phyloP scores from a whole-genome alignment of 2,113 vertebrate species.

The Tachuris rubrigastra region DNA sequence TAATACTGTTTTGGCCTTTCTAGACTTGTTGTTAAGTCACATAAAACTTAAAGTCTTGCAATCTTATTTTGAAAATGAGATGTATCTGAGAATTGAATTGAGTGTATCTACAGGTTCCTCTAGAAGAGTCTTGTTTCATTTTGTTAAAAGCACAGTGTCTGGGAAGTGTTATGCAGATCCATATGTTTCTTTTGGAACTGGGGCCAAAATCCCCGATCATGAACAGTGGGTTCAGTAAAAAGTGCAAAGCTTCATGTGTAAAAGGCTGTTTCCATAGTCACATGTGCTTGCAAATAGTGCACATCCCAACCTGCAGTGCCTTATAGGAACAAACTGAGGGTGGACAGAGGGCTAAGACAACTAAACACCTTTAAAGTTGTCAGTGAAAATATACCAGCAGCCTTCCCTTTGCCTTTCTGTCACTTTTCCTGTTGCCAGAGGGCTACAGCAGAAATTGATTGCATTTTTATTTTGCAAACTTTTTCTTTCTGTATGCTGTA shows the following conservation, averaged over 20 bases:
- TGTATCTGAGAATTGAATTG: background rate
- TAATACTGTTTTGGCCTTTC: background rate
- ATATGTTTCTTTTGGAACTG: background rate
- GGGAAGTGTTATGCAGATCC: background rate
- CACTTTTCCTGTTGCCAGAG: background rate
- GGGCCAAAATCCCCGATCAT: background rate
- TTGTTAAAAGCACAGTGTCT: background rate
- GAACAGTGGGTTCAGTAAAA: background rate
- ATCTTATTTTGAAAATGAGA: background rate
- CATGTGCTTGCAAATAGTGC: accelerated
- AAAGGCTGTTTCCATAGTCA: background rate
- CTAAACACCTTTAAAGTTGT: background rate
- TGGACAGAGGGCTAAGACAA: background rate
- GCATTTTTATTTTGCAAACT: background rate
- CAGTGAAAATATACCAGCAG: background rate
- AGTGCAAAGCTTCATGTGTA: background rate
- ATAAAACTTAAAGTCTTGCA: background rate
- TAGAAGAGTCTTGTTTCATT: background rate
- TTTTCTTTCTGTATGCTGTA: background rate
- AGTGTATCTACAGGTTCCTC: background rate
- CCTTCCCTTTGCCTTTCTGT: background rate
- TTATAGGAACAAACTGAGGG: background rate
- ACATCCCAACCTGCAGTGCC: background rate
- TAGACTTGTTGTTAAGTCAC: background rate
- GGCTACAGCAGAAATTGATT: background rate